These are phyloP conservation scores for Brachionus koreanus DNA, from an alignment of 1,140 invertebrate genomes.

Conservation along the genomic window DNA sequence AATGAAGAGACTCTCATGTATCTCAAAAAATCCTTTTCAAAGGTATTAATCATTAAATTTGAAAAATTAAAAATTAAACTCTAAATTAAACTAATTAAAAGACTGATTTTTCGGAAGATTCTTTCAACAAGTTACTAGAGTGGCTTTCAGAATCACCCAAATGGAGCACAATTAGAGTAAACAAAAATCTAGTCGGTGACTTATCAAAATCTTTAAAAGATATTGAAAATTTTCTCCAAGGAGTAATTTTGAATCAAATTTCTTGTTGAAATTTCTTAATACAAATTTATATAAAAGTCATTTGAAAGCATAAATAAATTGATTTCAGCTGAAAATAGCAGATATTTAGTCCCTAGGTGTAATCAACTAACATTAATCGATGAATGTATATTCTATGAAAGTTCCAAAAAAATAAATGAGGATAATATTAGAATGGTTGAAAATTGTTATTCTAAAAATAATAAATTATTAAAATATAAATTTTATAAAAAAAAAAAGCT, in stretches of 20 bases:
- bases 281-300: neutral
- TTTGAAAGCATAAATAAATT: neutral
- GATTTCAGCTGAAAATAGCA: neutral
- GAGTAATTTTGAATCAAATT: neutral
- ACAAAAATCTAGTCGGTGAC: neutral
- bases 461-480: neutral
- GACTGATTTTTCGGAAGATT: neutral
- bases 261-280: neutral
- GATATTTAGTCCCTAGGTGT: neutral
- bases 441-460: neutral
- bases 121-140: neutral
- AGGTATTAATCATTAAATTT: neutral
- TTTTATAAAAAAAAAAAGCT: neutral
- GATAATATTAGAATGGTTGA: neutral
- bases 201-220: neutral
- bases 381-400: neutral
- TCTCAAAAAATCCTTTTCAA: constrained; percentile 17
- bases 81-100: neutral
- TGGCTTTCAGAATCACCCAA: neutral
- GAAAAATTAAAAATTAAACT: neutral
- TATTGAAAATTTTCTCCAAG: constrained; percentile 8
- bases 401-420: neutral
- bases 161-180: constrained; percentile 5
- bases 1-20: neutral
- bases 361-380: neutral